Evolutionary conservation across 2,888 invertebrate species (phyloP), one percentile per base, ranked within the genome.

Genomic region (Netelia virgata): DNA sequence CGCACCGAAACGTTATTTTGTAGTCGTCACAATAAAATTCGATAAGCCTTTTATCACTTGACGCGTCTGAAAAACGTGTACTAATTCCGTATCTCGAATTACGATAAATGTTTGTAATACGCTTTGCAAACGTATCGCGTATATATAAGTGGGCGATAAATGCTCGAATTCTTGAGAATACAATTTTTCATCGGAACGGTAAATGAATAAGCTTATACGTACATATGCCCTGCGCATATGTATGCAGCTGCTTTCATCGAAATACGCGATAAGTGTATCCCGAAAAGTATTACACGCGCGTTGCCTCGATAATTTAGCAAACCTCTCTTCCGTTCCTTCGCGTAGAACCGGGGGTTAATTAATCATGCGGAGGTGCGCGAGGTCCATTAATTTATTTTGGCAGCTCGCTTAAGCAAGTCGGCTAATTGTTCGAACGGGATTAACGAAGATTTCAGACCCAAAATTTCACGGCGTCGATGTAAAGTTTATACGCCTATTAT

Each of bases 361-460:
- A 82, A 73, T 81, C 74, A 69, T 63, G 68, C 10, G 63, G 63
- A 78, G 43, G 66, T 78, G 55, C 68, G 55, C 20, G 16, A 28
- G 16, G 36, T 41, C 28, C 20, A 36, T 63, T 82, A 41, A 82
- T 84, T 74, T 77, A 78, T 78, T 82, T 84, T 76, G 72, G 75
- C 76, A 80, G 76, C 72, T 55, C 75, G 84, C 47, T 82, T 82
- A 84, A 84, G 78, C 84, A 82, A 47, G 82, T 64, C 57, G 61
- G 72, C 72, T 73, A 82, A 84, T 84, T 84, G 68, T 69, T 73
- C 82, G 50, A 76, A 70, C 75, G 59, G 57, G 47, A 69, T 20
- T 43, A 28, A 66, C 78, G 73, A 63, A 76, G 74, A 70, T 78
- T 70, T 78, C 63, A 47, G 55, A 11, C 1, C 47, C 14, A 10